phyloP scores from a whole-genome alignment of 1,140 invertebrate species.

The Ceratosolen fusciceps region DNA sequence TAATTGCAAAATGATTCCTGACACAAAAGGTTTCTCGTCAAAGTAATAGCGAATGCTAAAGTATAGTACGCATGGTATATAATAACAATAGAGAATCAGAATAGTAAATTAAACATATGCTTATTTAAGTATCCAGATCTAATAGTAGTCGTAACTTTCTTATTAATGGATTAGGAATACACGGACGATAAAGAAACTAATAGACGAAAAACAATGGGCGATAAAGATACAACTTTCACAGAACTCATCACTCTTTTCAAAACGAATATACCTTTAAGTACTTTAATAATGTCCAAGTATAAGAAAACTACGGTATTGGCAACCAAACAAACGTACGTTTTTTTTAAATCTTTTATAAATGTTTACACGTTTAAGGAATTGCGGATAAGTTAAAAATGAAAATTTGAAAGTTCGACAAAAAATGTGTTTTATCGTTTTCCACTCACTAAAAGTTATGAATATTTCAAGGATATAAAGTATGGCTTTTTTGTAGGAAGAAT shows the following conservation, averaged over 20 bases:
- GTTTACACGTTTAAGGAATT: background rate
- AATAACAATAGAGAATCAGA: too few species aligned
- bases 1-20: background rate
- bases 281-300: background rate
- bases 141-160: background rate
- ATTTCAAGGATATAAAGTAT: background rate
- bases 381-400: background rate
- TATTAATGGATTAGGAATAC: background rate
- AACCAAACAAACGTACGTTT: too few species aligned
- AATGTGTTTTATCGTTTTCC: background rate
- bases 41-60: too few species aligned
- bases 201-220: too few species aligned
- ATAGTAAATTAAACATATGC: too few species aligned
- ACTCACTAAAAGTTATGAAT: background rate
- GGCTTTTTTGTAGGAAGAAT: background rate
- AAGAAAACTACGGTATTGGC: too few species aligned
- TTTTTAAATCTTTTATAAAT: too few species aligned
- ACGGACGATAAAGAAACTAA: background rate
- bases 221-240: background rate
- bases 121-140: too few species aligned
- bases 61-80: too few species aligned
- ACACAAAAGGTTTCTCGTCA: too few species aligned
- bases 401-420: background rate
- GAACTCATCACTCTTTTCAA: background rate
- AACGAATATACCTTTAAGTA: background rate